Evolutionary conservation across 1,140 invertebrate genomes (phyloP), one percentile per base, ranked within the genome.

Genomic region (Platyscapa corneri): DNA sequence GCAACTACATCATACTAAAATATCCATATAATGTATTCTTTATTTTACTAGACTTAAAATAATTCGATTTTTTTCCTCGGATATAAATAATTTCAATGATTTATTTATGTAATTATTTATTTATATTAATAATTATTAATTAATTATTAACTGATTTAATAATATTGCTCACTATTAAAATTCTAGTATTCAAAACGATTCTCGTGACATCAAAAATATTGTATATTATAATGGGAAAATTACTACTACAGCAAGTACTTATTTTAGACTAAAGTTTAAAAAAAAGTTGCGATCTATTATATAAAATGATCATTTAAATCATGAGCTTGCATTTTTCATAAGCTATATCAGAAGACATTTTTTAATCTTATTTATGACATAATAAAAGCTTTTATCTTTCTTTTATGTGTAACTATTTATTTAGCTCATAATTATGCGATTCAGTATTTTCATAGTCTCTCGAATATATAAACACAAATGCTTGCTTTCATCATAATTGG

Each of bases 351-450:
- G 42, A 74, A 72, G 20, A 42, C 20, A 34, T 30, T 53, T 46
- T 75, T 75, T 75, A 75, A 76, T 76, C 46, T 76, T 76, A 5
- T 76, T 76, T 76, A 53, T 16, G 30, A 76, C 46, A 76, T 76
- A 76, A 53, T 53, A 53, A 32, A 53, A 34, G 49, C 32, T 79
- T 79, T 64, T 37, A 60, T 79, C 32, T 37, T 60, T 79, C 34
- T 79, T 79, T 79, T 64, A 79, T 64, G 27, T 34, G 32, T 30
- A 20, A 49, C 7, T 30, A 74, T 83, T 76, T 42, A 83, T 60
- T 74, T 37, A 85, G 78, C 77, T 39, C 32, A 79, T 79, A 56
- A 39, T 56, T 64, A 60, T 78, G 76, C 77, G 49, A 64, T 39
- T 79, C 16, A 42, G 27, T 74, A 74, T 74, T 74, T 3, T 5